Base-by-base conservation (phyloP, 2,113 vertebrate species). In the Sphyrna mokarran region DNA sequence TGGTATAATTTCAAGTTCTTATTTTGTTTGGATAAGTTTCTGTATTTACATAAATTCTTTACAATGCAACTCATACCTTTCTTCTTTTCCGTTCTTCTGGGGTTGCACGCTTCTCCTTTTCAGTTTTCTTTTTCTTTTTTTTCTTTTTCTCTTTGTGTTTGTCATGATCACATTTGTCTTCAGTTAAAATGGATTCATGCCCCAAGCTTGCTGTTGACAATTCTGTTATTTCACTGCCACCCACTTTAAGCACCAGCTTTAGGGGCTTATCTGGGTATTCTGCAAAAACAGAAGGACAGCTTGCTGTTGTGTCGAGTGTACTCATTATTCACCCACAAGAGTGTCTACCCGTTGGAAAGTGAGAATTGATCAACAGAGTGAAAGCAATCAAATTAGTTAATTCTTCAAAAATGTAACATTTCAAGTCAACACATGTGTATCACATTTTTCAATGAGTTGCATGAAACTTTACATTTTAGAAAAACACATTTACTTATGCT, bases 211-310 rank as follows among this genome's bases (percentile, higher is more conserved):
- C 99, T 8, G 99, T 98, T 23, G 98, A 98, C 20, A 98, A 97
- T 58, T 98, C 98, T 0, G 99, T 99, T 93, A 99, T 98, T 86
- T 99, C 99, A 68, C 97, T 99, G 0, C 99, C 99, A 10, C 98
- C 99, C 18, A 99, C 99, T 96, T 99, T 99, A n/a, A 99, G 96
- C 83, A 99, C 99, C 95, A 99, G 97, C 96, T 99, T 99, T 96
- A 99, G 97, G 0, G 99, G 99, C 69, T 99, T 99, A 96, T 99
- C 98, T 68, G 94, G 98, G 37, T 97, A 97, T n/a, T 98, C 98
- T 98, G 96, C 3, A 54, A 95, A 63, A 48, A 33, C 94, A 95
- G 23, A 95, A 95, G 93, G 14, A 54, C 7, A 91, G 61, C 33
- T 9, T 6, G 89, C 33, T n/a, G 33, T 93, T 37, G 16, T 37